These are phyloP conservation scores for Drosophila lutescens DNA, from an alignment of 2,888 invertebrate species.

Conservation along the genomic window DNA sequence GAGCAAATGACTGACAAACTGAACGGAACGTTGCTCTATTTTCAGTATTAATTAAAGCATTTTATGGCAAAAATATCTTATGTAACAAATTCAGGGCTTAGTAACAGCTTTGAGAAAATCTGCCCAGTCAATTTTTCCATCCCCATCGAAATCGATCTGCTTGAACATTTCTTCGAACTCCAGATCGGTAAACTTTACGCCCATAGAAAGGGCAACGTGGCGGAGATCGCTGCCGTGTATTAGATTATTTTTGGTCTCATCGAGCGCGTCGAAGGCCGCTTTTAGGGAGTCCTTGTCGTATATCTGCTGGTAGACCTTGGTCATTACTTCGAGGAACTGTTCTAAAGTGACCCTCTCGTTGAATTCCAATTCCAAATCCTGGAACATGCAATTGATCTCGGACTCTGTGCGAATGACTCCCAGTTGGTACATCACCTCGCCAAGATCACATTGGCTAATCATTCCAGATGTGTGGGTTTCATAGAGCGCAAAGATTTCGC, in stretches of 20 bases:
- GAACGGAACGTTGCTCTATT: not conserved
- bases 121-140: conserved; percentile 6
- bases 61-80: no score
- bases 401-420: conserved; percentile 5
- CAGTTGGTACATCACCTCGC: not conserved
- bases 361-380: not conserved
- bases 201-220: not conserved
- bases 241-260: not conserved
- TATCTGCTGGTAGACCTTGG: conserved; percentile 4
- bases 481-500: not conserved
- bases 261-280: conserved; percentile 1
- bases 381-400: not conserved
- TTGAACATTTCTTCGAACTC: conserved; percentile 92
- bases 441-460: not conserved
- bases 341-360: not conserved
- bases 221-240: not conserved
- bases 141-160: conserved; percentile 8
- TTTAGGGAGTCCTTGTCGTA: not conserved
- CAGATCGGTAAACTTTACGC: conserved; percentile 87
- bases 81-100: not conserved
- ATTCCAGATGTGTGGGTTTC: not conserved
- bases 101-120: conserved; percentile 7
- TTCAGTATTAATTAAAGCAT: no score
- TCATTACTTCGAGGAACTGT: not conserved
- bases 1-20: not conserved